A percentile compares a stretch with the other conserved stretches of the same genome.
These are phyloP conservation scores for Chromis chromis DNA, from an alignment of 2,797 vertebrate genomes.

Conservation along the genomic window DNA sequence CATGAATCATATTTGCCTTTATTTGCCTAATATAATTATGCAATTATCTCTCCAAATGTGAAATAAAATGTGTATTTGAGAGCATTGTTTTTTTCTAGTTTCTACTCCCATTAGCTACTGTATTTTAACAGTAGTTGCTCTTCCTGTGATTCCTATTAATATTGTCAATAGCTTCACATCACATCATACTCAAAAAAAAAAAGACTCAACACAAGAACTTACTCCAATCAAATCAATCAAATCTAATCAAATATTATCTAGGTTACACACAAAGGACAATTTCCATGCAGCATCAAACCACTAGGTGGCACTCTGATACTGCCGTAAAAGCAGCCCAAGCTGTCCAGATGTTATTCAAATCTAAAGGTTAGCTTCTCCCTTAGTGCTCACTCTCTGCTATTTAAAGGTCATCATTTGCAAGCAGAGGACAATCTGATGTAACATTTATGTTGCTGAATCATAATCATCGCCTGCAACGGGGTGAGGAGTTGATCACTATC, in stretches of 20 bases:
- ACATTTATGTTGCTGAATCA: constrained; percentile 66
- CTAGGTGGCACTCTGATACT: constrained; percentile 76
- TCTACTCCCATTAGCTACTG: background rate
- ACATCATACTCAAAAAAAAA: too few species aligned
- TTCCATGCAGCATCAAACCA: constrained; percentile 39
- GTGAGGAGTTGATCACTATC: constrained; percentile 48
- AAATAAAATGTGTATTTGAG: constrained; percentile 6
- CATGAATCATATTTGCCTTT: background rate
- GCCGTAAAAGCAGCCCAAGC: constrained; percentile 8
- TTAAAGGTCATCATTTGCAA: constrained; percentile 75
- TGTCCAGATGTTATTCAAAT: constrained; percentile 67
- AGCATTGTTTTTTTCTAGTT: background rate
- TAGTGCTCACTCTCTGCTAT: constrained; percentile 55
- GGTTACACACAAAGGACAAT: background rate
- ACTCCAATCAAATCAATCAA: background rate
- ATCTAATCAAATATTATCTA: background rate
- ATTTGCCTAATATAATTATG: background rate
- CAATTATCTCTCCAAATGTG: background rate
- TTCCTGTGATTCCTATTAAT: too few species aligned
- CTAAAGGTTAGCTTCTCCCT: constrained; percentile 71
- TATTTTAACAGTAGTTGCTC: too few species aligned
- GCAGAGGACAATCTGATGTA: constrained; percentile 65
- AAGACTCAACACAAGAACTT: too few species aligned
- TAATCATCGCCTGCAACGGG: constrained; percentile 41
- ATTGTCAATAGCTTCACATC: too few species aligned